Evolutionary conservation across 2,888 invertebrate species (phyloP), one percentile per base, ranked within the genome.

Genomic region (Hylaea fasciaria): DNA sequence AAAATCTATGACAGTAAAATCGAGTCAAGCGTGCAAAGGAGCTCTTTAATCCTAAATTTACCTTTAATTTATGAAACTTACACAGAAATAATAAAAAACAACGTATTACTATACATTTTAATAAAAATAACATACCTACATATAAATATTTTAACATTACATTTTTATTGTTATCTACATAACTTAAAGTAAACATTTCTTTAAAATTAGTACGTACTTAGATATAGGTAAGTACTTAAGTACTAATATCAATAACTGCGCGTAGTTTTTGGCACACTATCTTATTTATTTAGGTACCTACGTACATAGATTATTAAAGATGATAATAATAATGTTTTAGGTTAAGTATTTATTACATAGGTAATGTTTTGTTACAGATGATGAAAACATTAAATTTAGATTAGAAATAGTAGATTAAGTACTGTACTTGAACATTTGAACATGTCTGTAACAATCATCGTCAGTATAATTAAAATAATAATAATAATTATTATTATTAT

Each of bases 61-160:
- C 9, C 32, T 32, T 32, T 32, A 1, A 9, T 32, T 5, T 28
- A 5, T 7, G 7, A 28, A 32, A 10, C 9, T 9, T 9, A 10
- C 32, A 9, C 32, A n/a, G n/a, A n/a, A n/a, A n/a, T n/a, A 32
- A 13, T 12, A 14, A 40, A 40, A 11, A 14, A 40, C 11, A 13
- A 14, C 0, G 0, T 17, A 62, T 81, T 85, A 84, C 67, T 64
- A 72, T 63, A 67, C 65, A 71, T 81, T 89, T 89, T 89, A 89
- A 79, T 89, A 85, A 87, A 86, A 89, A 87, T 86, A 87, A 86
- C 85, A 72, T 83, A 78, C 60, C 88, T 89, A 89, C 85, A 76
- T 81, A 82, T 85, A 85, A 82, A 83, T 86, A 86, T 82, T 77
- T 77, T 22, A 51, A 12, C 65, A 70, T 65, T 72, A 65, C 32